phyloP scores from a whole-genome alignment of 1,140 invertebrate genomes.

The Drosophila setifemur region DNA sequence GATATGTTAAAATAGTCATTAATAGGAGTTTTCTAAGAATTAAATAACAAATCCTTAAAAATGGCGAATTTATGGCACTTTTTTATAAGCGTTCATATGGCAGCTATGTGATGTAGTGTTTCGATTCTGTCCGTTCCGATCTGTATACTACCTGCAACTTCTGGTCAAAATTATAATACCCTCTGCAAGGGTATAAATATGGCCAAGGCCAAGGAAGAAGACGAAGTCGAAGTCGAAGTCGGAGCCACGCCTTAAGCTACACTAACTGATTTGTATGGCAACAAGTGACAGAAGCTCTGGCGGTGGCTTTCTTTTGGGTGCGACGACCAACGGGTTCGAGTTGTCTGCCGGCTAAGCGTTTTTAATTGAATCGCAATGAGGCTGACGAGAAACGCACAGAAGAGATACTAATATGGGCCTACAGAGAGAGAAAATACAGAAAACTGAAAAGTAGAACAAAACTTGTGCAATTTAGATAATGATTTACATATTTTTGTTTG shows the following conservation, averaged over 20 bases:
- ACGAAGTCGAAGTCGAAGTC: background rate
- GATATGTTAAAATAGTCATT: no score
- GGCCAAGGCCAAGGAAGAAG: constrained; percentile 44
- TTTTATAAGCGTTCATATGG: no score
- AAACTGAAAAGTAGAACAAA: background rate
- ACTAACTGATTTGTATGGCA: constrained; percentile 41
- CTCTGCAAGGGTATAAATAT: no score
- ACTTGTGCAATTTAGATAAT: no score
- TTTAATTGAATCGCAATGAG: constrained; percentile 74
- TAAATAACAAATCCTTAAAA: no score
- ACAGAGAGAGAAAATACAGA: background rate
- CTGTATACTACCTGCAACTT: no score
- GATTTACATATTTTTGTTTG: no score
- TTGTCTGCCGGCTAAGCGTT: constrained; percentile 51
- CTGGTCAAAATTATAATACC: no score
- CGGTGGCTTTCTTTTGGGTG: constrained; percentile 46
- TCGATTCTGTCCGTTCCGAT: no score
- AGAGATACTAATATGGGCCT: constrained; percentile 2
- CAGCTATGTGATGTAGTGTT: no score
- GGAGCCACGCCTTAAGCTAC: constrained; percentile 22
- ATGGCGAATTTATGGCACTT: no score
- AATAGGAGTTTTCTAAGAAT: no score
- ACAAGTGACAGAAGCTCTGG: constrained; percentile 5
- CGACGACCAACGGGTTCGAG: constrained; percentile 22
- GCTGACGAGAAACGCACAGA: background rate